Evolutionary conservation across 1,140 invertebrate species (phyloP).

Genomic region (Lordiphosa mommai): DNA sequence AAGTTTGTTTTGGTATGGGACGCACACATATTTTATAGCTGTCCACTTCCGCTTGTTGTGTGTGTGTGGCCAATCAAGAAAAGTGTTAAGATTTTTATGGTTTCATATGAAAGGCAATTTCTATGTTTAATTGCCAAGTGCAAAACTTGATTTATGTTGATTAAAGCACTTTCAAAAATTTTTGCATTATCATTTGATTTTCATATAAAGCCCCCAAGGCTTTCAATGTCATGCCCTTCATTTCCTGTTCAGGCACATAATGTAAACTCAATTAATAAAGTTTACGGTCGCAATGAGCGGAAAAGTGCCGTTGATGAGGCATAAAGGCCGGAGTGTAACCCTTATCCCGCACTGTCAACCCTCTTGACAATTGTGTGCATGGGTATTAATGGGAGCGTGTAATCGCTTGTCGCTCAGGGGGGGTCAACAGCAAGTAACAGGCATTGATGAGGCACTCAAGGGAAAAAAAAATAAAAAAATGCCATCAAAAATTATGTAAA

Average conservation of each 20-base stretch:
- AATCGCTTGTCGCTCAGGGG: not conserved
- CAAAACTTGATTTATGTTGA: too few relatives aligned
- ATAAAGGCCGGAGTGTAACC: slow-evolving; percentile 45
- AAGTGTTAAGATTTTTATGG: slow-evolving; percentile 54
- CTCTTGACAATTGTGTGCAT: not conserved
- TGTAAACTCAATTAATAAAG: slow-evolving; percentile 66
- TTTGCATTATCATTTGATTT: slow-evolving; percentile 46
- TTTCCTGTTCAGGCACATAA: slow-evolving; percentile 31
- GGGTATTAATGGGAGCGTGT: not conserved
- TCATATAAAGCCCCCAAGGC: not conserved
- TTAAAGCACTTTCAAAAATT: slow-evolving; percentile 38
- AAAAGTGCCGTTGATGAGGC: slow-evolving; percentile 61
- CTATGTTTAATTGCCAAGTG: too few relatives aligned
- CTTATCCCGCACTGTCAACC: slow-evolving; percentile 21
- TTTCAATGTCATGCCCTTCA: not conserved
- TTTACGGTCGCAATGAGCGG: slow-evolving; percentile 55
- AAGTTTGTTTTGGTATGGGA: slow-evolving; percentile 31
- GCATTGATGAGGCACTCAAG: slow-evolving; percentile 5
- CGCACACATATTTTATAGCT: slow-evolving; percentile 50
- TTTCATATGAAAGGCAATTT: not conserved
- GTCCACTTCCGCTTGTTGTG: slow-evolving; percentile 42
- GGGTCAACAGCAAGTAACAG: not conserved
- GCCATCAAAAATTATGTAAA: slow-evolving; percentile 38
- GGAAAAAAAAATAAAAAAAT: not conserved
- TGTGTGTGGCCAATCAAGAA: slow-evolving; percentile 31